Evolutionary conservation across 1,140 invertebrate species (phyloP).

Genomic region (Drosophila insularis): DNA sequence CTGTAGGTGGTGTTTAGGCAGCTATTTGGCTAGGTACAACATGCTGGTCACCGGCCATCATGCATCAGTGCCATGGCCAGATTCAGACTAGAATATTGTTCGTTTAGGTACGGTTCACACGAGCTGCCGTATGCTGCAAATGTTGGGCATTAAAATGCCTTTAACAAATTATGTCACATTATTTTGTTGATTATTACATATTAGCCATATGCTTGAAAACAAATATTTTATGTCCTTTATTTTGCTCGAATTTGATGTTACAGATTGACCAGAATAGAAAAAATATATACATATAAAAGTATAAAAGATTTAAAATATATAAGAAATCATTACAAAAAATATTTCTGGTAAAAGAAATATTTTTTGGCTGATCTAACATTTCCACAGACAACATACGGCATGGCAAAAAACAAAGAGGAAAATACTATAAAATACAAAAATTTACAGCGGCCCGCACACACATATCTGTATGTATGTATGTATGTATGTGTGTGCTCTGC

Average conservation of each 20-base stretch:
- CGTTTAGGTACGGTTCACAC: not conserved
- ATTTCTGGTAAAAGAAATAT: too few species aligned
- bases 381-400: too few species aligned
- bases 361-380: too few species aligned
- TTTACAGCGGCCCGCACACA: too few species aligned
- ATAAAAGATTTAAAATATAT: not conserved
- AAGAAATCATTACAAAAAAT: not conserved
- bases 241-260: not conserved
- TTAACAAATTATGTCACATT: constrained; percentile 70
- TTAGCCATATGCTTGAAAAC: constrained; percentile 28
- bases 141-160: constrained; percentile 48
- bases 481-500: too few species aligned
- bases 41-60: not conserved
- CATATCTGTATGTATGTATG: too few species aligned
- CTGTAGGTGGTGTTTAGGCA: not conserved
- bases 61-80: constrained; percentile 6
- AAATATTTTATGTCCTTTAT: constrained; percentile 14
- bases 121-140: not conserved
- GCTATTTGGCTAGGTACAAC: not conserved
- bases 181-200: constrained; percentile 41
- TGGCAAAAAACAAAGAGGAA: too few species aligned
- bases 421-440: too few species aligned
- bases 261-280: not conserved
- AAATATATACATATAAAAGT: not conserved
- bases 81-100: not conserved